phyloP scores from a whole-genome alignment of 2,888 invertebrate genomes.

The Plemyria rubiginata region DNA sequence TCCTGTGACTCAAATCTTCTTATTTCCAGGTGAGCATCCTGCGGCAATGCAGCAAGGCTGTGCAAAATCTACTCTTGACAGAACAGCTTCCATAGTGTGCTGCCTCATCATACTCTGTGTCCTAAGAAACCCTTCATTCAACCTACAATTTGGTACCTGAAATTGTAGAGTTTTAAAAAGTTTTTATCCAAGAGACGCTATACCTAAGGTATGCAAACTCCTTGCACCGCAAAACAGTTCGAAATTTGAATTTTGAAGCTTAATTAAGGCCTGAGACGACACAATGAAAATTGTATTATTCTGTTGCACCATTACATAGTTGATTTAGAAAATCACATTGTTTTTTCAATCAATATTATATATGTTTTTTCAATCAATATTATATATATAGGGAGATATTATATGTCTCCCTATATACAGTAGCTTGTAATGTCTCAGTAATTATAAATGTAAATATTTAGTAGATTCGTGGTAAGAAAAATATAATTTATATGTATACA shows the following conservation, averaged over 20 bases:
- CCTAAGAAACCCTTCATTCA: slow-evolving; percentile 53
- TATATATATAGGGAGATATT: too few species aligned
- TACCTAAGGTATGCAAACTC: background rate
- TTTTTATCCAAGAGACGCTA: slow-evolving; percentile 2
- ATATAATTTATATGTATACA: background rate
- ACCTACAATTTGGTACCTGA: slow-evolving; percentile 67
- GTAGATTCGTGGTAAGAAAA: too few species aligned
- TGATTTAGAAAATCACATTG: too few species aligned
- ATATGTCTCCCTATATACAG: too few species aligned
- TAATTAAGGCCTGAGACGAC: background rate
- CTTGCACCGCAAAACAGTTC: background rate
- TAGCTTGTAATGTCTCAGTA: too few species aligned
- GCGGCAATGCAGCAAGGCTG: slow-evolving; percentile 82
- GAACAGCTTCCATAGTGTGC: slow-evolving; percentile 60
- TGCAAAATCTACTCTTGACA: slow-evolving; percentile 70
- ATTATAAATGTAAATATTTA: too few species aligned
- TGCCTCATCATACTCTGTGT: slow-evolving; percentile 58
- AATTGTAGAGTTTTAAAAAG: slow-evolving; percentile 19
- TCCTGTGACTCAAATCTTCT: background rate
- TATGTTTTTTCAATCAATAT: too few species aligned
- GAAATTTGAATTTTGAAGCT: background rate
- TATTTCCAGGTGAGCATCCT: slow-evolving; percentile 73
- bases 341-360: too few species aligned
- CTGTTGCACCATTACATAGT: too few species aligned
- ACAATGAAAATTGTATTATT: too few species aligned